Evolutionary conservation across 1,140 invertebrate genomes (phyloP).

Genomic region (Hermetia illucens): DNA sequence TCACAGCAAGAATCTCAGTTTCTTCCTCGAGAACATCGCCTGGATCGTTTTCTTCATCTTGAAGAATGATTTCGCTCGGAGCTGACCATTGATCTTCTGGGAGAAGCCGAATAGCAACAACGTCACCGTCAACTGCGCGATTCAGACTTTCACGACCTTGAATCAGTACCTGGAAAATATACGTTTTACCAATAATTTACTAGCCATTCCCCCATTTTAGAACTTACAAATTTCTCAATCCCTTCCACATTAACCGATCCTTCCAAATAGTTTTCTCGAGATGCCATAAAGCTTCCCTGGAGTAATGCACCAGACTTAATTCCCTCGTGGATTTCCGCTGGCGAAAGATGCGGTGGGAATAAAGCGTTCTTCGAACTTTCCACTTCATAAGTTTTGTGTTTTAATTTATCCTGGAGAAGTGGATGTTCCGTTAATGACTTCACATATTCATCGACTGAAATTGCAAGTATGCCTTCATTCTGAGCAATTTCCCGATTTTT

Average conservation of each 20-base stretch:
- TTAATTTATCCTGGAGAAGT: conserved; percentile 67
- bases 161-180: conserved; percentile 54
- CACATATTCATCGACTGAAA: conserved; percentile 56
- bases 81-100: conserved; percentile 81
- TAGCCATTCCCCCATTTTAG: background rate
- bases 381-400: conserved; percentile 44
- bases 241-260: conserved; percentile 74
- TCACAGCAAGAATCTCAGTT: conserved; percentile 15
- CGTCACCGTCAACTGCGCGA: conserved; percentile 90
- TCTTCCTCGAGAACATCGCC: conserved; percentile 52
- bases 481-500: conserved; percentile 59
- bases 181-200: background rate
- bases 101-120: conserved; percentile 83
- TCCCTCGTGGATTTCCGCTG: conserved; percentile 59
- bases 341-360: conserved; percentile 76
- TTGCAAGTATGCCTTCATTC: conserved; percentile 47
- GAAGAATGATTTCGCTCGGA: conserved; percentile 69
- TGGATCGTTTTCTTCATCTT: conserved; percentile 63
- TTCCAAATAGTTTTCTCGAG: conserved; percentile 88
- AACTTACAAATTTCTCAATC: conserved; percentile 55
- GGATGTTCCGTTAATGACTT: conserved; percentile 45
- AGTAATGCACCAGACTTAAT: conserved; percentile 62
- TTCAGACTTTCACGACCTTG: conserved; percentile 83
- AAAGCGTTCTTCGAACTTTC: conserved; percentile 48
- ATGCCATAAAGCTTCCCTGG: conserved; percentile 75